Evolutionary conservation across 37 sponge, comb jelly and placozoan species (phyloP), one percentile per base, ranked within the genome.

Genomic region (Geodia barretti): DNA sequence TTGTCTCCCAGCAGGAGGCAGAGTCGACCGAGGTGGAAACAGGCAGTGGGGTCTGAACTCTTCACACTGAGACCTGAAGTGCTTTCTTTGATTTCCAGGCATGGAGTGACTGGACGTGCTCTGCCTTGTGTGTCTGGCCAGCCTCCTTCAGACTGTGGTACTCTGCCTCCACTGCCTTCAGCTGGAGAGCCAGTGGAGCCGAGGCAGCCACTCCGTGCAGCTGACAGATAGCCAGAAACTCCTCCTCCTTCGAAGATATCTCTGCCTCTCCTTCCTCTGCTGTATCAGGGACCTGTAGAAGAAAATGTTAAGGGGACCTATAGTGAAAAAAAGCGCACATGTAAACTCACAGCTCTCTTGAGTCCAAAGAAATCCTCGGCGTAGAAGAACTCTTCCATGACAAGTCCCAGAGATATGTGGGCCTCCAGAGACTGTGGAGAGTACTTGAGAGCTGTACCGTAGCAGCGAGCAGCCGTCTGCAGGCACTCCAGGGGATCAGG

Each of bases 51-150:
- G 32, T 86, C 82, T 2, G 88, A 84, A n/a, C 87, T 77, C 21
- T 83, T 80, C 29, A 86, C 40, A 1, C 47, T 76, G 30, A 30
- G 79, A 88, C 95, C 84, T 90, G 77, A 20, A 87, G 69, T 26
- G 89, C 90, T 65, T 89, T 89, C 75, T 98, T 98, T 25, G 94
- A 93, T 68, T 91, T 95, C 98, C 98, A 98, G 1, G 90, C 92
- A 76, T 95, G 89, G 41, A 98, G 89, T 23, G 28, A 41, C 72
- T 98, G 98, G 1, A 98, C 98, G 43, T 95, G 91, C 71, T 98
- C 98, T 28, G 96, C 95, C 65, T 88, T 90, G 80, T 83, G 69
- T 2, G 85, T 84, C 74, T 95, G 87, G 0, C 94, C 94, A 43
- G 93, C 73, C 1, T 88, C 92, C 73, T 95, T 98, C 41, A 98